phyloP scores from a whole-genome alignment of 2,888 invertebrate genomes.

The Morinoia aosen region DNA sequence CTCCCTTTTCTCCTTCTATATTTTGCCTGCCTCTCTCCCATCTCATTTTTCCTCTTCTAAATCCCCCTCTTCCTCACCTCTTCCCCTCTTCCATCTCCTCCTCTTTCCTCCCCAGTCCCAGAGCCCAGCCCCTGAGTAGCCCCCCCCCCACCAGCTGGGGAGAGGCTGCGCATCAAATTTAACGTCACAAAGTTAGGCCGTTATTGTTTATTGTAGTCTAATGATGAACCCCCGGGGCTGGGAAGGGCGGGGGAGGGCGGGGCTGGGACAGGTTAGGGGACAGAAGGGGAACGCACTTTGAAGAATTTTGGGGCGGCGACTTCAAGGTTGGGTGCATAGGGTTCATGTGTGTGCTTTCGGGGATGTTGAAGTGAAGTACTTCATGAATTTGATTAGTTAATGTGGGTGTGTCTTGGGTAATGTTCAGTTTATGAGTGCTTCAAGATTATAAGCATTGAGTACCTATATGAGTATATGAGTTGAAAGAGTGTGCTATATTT shows the following conservation, averaged over 20 bases:
- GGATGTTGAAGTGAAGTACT: no score
- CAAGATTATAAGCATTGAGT: no score
- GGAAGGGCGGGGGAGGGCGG: background rate
- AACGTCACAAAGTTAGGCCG: slow-evolving; percentile 23
- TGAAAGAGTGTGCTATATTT: no score
- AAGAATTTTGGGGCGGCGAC: background rate
- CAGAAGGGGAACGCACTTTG: background rate
- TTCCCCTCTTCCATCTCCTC: background rate
- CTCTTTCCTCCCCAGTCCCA: background rate
- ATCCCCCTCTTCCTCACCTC: background rate
- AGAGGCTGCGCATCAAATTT: slow-evolving; percentile 35
- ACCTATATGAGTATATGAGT: no score
- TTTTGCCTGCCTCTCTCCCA: background rate
- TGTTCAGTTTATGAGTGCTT: no score
- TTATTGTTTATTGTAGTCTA: slow-evolving; percentile 50
- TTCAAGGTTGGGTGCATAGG: background rate
- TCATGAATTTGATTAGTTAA: no score
- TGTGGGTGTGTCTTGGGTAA: no score
- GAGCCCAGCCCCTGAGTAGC: background rate
- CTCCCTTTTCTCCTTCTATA: no score
- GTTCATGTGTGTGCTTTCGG: no score
- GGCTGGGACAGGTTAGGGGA: background rate
- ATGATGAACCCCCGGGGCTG: slow-evolving; percentile 26
- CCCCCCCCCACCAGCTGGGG: background rate
- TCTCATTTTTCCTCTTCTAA: background rate